Conservation (phyloP, 2,888 invertebrate species). For the Drosophila birchii region DNA sequence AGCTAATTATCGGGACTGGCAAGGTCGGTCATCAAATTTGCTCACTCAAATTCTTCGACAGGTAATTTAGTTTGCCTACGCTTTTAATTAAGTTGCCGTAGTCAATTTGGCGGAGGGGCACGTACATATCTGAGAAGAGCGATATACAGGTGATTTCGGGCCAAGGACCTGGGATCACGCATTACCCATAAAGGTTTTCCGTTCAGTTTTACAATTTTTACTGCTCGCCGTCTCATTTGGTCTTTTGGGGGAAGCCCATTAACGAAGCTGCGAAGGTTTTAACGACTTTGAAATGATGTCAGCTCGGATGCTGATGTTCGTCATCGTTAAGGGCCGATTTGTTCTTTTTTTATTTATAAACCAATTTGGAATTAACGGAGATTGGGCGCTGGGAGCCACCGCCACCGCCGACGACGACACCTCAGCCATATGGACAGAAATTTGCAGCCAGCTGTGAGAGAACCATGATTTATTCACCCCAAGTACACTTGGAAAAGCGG, state of each 20-base stretch:
- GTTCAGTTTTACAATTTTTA: constrained; percentile 51
- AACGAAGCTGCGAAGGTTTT: constrained; percentile 34
- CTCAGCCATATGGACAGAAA: constrained; percentile 46
- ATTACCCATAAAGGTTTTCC: constrained; percentile 40
- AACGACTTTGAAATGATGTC: constrained; percentile 52
- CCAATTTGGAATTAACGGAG: constrained; percentile 54
- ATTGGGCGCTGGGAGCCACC: constrained; percentile 35
- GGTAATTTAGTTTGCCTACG: constrained; percentile 49
- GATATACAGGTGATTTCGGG: constrained; percentile 6
- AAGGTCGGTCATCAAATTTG: constrained; percentile 50
- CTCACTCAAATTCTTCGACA: constrained; percentile 45
- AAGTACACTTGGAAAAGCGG: constrained; percentile 27
- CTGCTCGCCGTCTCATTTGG: constrained; percentile 29
- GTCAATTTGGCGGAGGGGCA: constrained; percentile 23
- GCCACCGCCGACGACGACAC: constrained; percentile 23
- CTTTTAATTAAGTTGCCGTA: constrained; percentile 50
- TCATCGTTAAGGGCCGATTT: constrained; percentile 46
- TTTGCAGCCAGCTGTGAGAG: constrained; percentile 33
- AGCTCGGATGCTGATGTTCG: constrained; percentile 47
- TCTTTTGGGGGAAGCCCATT: constrained; percentile 39
- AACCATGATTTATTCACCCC: constrained; percentile 44
- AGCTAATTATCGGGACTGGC: constrained; percentile 37
- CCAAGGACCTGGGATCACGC: constrained; percentile 44
- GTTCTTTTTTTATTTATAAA: constrained; percentile 50
- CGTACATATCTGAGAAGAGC: constrained; percentile 31